A percentile compares a stretch with the other conserved stretches of the same genome.
Evolutionary conservation across 2,113 vertebrate species (phyloP).

Genomic region (Pseudopodoces humilis): DNA sequence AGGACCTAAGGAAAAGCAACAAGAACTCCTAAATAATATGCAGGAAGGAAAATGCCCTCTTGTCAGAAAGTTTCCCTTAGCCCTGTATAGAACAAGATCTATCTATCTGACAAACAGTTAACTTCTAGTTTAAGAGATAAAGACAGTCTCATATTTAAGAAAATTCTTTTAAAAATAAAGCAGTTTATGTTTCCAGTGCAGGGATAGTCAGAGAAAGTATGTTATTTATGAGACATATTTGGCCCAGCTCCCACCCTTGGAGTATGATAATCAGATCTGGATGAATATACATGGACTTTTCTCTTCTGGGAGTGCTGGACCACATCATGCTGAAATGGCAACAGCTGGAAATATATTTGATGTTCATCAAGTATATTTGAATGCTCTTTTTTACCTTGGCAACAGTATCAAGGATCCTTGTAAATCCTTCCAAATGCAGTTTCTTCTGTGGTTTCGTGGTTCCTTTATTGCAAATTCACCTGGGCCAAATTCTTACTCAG

Average conservation of each 20-base stretch:
- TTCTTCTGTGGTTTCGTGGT: neutral
- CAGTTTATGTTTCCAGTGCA: neutral
- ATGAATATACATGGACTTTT: conserved; percentile 12
- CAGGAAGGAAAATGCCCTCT: neutral
- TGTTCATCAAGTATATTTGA: conserved; percentile 23
- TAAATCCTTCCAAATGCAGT: neutral
- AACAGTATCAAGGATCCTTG: neutral
- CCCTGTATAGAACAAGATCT: neutral
- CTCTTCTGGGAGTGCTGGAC: neutral
- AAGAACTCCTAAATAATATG: neutral
- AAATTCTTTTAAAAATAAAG: neutral
- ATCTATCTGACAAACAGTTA: neutral
- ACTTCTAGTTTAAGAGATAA: neutral
- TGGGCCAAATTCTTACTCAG: neutral
- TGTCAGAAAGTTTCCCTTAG: neutral
- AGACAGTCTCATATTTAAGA: neutral
- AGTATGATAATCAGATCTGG: neutral
- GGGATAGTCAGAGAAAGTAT: neutral
- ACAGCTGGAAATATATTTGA: conserved; percentile 1
- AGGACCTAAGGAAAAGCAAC: neutral
- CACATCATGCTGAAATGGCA: neutral
- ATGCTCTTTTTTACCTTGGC: conserved; percentile 35
- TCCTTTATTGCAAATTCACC: neutral
- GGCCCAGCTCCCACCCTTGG: neutral
- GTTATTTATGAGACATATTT: neutral